Evolutionary conservation across 2,113 vertebrate species (phyloP).

Genomic region (Mesitornis unicolor): DNA sequence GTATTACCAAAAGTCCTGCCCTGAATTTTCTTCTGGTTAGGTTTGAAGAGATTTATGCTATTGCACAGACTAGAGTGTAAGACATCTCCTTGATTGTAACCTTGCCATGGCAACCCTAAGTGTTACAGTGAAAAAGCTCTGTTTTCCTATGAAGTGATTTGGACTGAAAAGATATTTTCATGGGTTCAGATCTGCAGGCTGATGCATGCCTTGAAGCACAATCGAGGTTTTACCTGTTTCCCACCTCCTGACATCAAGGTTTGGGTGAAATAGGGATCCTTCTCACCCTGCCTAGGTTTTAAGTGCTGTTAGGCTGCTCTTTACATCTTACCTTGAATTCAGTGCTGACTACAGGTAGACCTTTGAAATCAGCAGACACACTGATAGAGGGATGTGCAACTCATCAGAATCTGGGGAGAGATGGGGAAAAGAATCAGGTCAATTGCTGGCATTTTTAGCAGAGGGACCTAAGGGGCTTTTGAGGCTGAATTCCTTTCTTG

Average conservation of each 20-base stretch:
- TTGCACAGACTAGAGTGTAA: background rate
- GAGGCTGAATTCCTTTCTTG: background rate
- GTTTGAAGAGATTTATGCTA: background rate
- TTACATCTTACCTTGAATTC: background rate
- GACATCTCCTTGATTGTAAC: background rate
- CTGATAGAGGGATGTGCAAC: background rate
- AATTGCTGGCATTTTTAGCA: background rate
- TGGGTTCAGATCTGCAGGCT: background rate
- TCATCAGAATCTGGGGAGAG: background rate
- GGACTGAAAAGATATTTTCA: background rate
- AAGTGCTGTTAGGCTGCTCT: background rate
- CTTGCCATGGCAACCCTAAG: background rate
- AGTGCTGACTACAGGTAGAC: background rate
- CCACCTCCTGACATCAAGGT: background rate
- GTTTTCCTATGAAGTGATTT: background rate
- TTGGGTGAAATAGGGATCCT: background rate
- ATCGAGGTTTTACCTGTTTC: background rate
- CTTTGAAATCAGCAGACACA: background rate
- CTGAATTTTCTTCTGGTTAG: background rate
- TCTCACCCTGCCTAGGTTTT: background rate
- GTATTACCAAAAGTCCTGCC: background rate
- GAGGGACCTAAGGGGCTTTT: background rate
- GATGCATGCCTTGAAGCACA: background rate
- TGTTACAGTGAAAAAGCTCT: background rate
- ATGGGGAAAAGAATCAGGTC: background rate